Base-by-base conservation (phyloP, 1,140 invertebrate genomes). In the Zophobas atratus region DNA sequence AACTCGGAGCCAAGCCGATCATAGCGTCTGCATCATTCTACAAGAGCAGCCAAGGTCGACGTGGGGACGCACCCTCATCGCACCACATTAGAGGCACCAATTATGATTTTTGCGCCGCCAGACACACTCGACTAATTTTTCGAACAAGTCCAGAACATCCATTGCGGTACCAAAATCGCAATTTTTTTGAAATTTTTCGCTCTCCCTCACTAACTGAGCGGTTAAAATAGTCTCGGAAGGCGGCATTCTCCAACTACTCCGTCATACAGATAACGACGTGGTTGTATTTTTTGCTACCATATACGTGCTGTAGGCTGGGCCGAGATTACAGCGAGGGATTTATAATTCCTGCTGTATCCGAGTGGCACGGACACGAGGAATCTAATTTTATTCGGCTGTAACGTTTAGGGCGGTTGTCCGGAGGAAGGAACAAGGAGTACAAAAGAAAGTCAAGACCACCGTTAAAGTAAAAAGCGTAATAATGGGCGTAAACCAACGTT, bases 401-500 rank as follows among this genome's bases (percentile, higher is more conserved):
- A 67, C 60, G 60, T 41, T 67, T 67, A 43, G 60, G 60, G 60
- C 38, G 60, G 60, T 67, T 43, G 39, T 67, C 60, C 60, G 38
- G 20, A 67, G 39, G 60, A 67, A 67, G 39, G 60, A 43, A 67
- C 60, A 67, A 20, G 20, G 60, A 20, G 39, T 39, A 67, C 60
- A 67, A 67, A 67, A 67, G 60, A 67, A 67, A 67, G 60, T 48
- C 60, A 32, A 43, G 60, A 67, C 60, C 60, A 67, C 60, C 60
- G 60, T 67, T 72, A 55, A 72, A 79, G 51, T 71, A 77, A 82
- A 82, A 72, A 76, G 57, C 51, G 39, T 77, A 82, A 81, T 82
- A 81, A 82, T 81, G 70, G 56, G 80, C 81, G 81, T 81, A 80
- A 82, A 82, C 77, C 48, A 79, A 76, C 78, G 79, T 82, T 80